Base-by-base conservation (phyloP, 2,888 invertebrate species). In the Euzophera pinguis region DNA sequence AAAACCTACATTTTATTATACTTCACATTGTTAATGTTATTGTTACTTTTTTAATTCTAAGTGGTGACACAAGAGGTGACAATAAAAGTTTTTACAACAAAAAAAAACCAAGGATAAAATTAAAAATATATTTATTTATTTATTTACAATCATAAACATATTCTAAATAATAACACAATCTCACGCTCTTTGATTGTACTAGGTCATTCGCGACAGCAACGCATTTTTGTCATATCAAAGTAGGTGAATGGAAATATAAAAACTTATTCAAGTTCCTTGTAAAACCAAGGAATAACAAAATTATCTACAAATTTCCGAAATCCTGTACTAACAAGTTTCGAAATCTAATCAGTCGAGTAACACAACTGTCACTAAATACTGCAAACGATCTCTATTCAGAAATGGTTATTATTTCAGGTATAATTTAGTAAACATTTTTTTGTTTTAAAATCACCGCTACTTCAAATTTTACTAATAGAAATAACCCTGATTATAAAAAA, bases 271-370 rank as follows among this genome's bases (percentile, higher is more conserved):
- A 76, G 67, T 76, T 82, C 88, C 89, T 88, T 88, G 88, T 88
- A 88, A 85, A 90, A 90, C 89, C 89, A 87, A 90, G 87, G 84
- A 84, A 83, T 86, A 81, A 81, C 81, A 82, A 81, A 68, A 81
- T 74, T 80, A 81, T 81, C 73, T 84, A 86, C 72, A 81, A 68
- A 67, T 73, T 73, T 88, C 85, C 89, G 82, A 85, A 79, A 78
- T 63, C 61, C 68, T 75, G 72, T 70, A 61, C 62, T 52, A 57
- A 64, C 75, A 75, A 81, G 1, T 73, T 78, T 67, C 85, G 87
- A 88, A 89, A 39, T 39, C 45, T 81, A 78, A 81, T 90, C 89
- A 90, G 88, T 90, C 89, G 75, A 80, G 87, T 79, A 84, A 87
- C 86, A 84, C 73, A 80, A 76, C 76, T 77, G 84, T 87, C 81